Base-by-base conservation (phyloP, 2,888 invertebrate species). In the Sipha maydis region DNA sequence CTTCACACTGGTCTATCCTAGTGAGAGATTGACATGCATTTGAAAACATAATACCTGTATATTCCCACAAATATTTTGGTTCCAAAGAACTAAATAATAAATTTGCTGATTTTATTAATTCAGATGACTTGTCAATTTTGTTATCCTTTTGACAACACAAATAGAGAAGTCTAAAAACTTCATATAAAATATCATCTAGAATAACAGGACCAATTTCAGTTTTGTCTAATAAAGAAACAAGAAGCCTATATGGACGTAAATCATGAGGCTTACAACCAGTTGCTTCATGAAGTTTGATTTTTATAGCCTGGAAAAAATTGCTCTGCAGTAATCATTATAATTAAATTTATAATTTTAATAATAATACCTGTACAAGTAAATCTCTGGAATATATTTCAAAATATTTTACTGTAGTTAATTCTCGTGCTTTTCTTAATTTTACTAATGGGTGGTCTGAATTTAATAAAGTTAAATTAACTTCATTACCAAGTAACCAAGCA, bases 41-140 rank as follows among this genome's bases (percentile, higher is more conserved):
- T 89, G 94, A 93, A 90, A 94, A 95, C 89, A 95, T 92, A 90
- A 93, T 93, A 48, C 95, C 95, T 90, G 96, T 94, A 91, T 95
- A 97, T 90, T 95, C 94, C 97, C 97, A 97, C 89, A 97, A 95
- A 91, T 96, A 97, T 89, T 95, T 95, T n/a, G 96, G 95, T 91
- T 97, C 96, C 90, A 97, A 93, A 0, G 96, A 95, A 86, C 95
- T 95, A 91, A 97, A 96, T 48, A 97, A 92, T 90, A 97, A 93
- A 92, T 97, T 97, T 1, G 96, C 96, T 34, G 96, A 96, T 92
- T 97, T 97, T 25, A 95, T 93, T 73, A 97, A 93, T 91, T 97
- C 97, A 41, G 90, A 90, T n/a, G 90, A 90, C 90, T 90, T 54
- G 89, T 77, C 80, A 67, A 88, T 80, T 61, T 90, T 90, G 5